Conservation (phyloP, 2,113 vertebrate species). For the Cepphus grylle region DNA sequence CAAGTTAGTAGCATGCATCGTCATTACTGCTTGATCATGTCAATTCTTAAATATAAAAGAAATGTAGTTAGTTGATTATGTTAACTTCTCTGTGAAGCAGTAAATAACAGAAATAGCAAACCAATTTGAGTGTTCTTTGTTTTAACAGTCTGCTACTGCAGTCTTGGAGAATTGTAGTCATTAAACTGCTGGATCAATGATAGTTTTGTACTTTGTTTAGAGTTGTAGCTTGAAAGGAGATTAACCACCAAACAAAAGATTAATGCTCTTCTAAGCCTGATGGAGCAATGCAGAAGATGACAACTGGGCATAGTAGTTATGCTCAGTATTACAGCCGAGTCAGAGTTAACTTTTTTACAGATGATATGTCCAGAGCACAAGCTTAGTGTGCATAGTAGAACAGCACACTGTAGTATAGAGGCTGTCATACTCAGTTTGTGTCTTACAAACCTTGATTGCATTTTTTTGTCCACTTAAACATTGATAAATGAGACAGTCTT, state of each 20-base stretch:
- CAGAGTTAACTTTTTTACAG: background rate
- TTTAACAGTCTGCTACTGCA: background rate
- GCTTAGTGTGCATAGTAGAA: accelerated
- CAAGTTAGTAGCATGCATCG: background rate
- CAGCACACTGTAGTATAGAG: background rate
- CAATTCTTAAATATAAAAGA: background rate
- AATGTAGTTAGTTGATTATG: background rate
- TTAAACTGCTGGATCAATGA: background rate
- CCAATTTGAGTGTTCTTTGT: background rate
- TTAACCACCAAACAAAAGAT: background rate
- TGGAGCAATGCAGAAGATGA: background rate
- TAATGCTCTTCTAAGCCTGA: background rate
- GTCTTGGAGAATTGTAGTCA: background rate
- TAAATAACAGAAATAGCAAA: background rate
- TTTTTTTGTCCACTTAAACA: background rate
- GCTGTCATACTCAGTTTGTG: background rate
- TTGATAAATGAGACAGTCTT: background rate
- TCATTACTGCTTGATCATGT: background rate
- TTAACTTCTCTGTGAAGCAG: background rate
- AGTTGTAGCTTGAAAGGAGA: background rate
- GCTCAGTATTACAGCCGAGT: background rate
- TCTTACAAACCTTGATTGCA: background rate
- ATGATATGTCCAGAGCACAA: background rate
- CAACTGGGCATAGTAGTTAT: background rate
- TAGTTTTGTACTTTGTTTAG: background rate